Evolutionary conservation across 2,888 invertebrate genomes (phyloP).

Genomic region (Timandra comae): DNA sequence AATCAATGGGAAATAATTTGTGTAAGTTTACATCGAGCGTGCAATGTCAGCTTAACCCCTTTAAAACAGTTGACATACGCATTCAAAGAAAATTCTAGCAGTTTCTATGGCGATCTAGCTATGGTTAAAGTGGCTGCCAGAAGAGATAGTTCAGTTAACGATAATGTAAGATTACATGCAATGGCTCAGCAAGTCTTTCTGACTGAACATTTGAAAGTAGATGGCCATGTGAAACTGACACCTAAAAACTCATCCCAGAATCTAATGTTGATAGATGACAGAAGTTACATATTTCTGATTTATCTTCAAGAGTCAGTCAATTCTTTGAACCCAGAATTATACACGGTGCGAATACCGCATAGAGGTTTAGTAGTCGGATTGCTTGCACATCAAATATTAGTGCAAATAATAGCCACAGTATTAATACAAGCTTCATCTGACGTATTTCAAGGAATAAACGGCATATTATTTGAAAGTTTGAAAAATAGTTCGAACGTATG

Average conservation of each 20-base stretch:
- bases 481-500: slow-evolving; percentile 62
- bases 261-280: slow-evolving; percentile 82
- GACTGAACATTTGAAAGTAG: slow-evolving; percentile 70
- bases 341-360: slow-evolving; percentile 90
- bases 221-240: slow-evolving; percentile 47
- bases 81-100: slow-evolving; percentile 93
- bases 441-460: slow-evolving; percentile 79
- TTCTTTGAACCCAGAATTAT: slow-evolving; percentile 84
- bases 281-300: slow-evolving; percentile 91
- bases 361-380: slow-evolving; percentile 91
- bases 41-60: slow-evolving; percentile 90
- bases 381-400: slow-evolving; percentile 92
- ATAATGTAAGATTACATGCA: slow-evolving; percentile 89
- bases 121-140: slow-evolving; percentile 96
- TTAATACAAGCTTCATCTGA: slow-evolving; percentile 85
- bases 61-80: slow-evolving; percentile 92
- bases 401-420: slow-evolving; percentile 92
- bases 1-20: slow-evolving; percentile 93
- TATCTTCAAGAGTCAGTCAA: slow-evolving; percentile 86
- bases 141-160: slow-evolving; percentile 89
- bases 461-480: slow-evolving; percentile 74
- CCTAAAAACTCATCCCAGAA: slow-evolving; percentile 59
- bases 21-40: slow-evolving; percentile 87
- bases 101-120: slow-evolving; percentile 94
- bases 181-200: slow-evolving; percentile 92